Evolutionary conservation across 2,113 vertebrate species (phyloP), one percentile per base, ranked within the genome.

Genomic region (Halcyon malimbica): DNA sequence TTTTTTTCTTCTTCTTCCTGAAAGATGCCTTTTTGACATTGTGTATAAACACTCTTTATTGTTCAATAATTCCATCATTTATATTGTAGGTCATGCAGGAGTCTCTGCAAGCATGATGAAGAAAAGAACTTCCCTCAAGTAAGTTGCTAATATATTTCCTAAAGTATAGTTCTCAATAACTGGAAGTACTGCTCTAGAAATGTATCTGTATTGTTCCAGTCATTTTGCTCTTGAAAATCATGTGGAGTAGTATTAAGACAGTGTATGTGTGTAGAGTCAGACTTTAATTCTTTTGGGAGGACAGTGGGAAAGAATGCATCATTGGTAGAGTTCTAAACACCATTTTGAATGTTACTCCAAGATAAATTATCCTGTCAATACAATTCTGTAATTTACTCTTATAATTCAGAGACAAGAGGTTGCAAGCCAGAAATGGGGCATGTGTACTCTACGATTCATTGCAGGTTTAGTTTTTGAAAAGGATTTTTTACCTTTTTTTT

Each of bases 71-170:
- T 95, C 63, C 48, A 56, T 95, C 48, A 78, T 65, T 54, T 97
- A 87, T 93, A 83, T 98, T 97, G 60, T 94, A 99, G 99, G 99
- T 97, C 99, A 99, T 98, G 98, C 98, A 97, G 99, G 99, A 98
- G 99, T 99, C 83, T 99, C 99, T 98, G 99, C 98, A 89, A 99
- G 98, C 98, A 99, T 99, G 99, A 99, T 99, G 99, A 99, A 99
- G 98, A 99, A 99, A 94, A 99, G 99, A 98, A 99, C 99, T 74
- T 99, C 99, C 74, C 99, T 99, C 97, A 99, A 99, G 99, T 99
- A 98, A 99, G 99, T 97, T 41, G 21, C 41, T 87, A 92, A 60
- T 50, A 85, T 64, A 35, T 87, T 87, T 89, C 35, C 53, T 91
- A 37, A 81, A 92, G 20, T 53, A 13, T 46, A 63, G 46, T 31